Base-by-base conservation (phyloP, 1,140 invertebrate species). In the Drosophila leontia region DNA sequence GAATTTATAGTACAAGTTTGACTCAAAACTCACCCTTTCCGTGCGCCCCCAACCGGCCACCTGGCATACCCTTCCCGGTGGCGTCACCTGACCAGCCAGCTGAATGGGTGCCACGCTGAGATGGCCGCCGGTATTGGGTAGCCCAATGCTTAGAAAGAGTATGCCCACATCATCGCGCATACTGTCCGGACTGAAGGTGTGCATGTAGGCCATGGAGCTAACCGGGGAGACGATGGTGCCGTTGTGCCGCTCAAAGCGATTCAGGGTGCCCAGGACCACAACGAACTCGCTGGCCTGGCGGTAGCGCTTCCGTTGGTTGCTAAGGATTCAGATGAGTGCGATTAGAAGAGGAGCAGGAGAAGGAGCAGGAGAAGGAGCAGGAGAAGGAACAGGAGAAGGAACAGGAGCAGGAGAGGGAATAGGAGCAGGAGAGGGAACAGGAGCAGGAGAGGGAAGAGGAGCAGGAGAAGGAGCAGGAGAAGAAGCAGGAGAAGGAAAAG, bases 131-230 rank as follows among this genome's bases (percentile, higher is more conserved):
- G 71, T 78, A 1, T 32, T n/a, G 29, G n/a, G 1, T 74, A 41
- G 0, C 0, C 67, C 76, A 0, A 26, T 57, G 32, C 75, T 65
- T 1, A 92, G 56, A 37, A 92, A 91, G 42, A 92, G 87, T 1
- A 92, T 53, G 7, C 83, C 91, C 39, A 92, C 80, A 67, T 92
- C 91, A 51, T 92, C 91, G 6, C 83, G 83, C 91, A 92, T 92
- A 15, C 64, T 91, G 50, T 91, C 85, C 63, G 87, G 75, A 41
- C 70, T 91, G 29, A 92, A 92, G 45, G 88, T 91, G 48, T 91
- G 80, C 91, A 91, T 92, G 41, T 92, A 92, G 11, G 91, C 82
- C 34, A 92, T 85, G n/a, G 88, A 91, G 47, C 64, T 87, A 7
- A 92, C 91, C 12, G 68, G 75, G 15, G 85, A 81, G 7, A 92